These are phyloP conservation scores for Micronycteris hirsuta DNA, from an alignment of 2,113 vertebrate genomes.

Conservation along the genomic window DNA sequence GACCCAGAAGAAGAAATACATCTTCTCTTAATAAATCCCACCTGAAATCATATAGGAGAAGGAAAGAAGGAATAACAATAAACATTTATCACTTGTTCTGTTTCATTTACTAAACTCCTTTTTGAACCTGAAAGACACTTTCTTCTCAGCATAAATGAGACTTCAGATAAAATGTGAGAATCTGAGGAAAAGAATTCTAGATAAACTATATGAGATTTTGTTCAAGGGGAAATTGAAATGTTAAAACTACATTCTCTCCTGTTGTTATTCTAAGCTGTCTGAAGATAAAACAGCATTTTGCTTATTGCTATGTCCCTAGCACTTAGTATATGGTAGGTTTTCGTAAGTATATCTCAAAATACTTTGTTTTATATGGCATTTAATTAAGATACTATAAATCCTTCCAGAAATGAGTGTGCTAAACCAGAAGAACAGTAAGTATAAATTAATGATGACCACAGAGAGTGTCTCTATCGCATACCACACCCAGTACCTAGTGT, in stretches of 20 bases:
- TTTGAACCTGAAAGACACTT: constrained; percentile 32
- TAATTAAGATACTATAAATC: background rate
- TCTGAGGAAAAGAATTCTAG: constrained; percentile 20
- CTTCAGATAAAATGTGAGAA: constrained; percentile 3
- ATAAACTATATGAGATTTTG: background rate
- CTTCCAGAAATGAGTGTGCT: background rate
- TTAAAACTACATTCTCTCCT: background rate
- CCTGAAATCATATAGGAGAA: constrained; percentile 77
- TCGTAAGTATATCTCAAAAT: background rate
- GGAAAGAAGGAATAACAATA: constrained; percentile 70
- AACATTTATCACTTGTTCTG: constrained; percentile 77
- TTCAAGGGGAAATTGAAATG: background rate
- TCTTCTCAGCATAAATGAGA: constrained; percentile 48
- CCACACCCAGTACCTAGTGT: background rate
- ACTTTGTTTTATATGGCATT: background rate
- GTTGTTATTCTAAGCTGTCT: background rate
- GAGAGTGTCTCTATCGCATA: background rate
- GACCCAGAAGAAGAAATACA: constrained; percentile 80
- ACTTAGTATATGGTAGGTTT: background rate
- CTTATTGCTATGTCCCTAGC: background rate
- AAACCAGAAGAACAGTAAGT: background rate
- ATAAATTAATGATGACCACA: background rate
- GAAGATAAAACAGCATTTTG: background rate
- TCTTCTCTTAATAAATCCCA: constrained; percentile 84
- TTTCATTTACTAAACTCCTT: constrained; percentile 75